A percentile compares a stretch with the other conserved stretches of the same genome.
These are phyloP conservation scores for Caenorhabditis macrosperma DNA, from an alignment of 2,888 invertebrate genomes.

Conservation along the genomic window DNA sequence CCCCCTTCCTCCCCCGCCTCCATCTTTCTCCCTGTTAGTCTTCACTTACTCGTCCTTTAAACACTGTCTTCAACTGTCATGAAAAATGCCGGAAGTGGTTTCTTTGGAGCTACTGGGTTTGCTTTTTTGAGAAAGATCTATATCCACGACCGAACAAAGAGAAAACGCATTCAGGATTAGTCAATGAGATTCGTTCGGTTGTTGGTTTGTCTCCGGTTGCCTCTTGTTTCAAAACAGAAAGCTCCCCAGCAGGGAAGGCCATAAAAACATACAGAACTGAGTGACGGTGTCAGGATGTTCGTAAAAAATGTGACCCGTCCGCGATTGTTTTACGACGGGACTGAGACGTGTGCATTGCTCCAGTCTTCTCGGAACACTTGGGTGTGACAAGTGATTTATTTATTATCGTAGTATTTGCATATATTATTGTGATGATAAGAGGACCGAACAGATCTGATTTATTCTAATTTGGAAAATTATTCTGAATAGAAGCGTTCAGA, in stretches of 20 bases:
- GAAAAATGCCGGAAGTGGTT: not conserved
- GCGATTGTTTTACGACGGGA: conserved; percentile 5
- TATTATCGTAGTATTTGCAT: conserved; percentile 19
- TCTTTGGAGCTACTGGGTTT: not conserved
- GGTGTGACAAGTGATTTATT: conserved; percentile 40
- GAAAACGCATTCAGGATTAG: conserved; percentile 1
- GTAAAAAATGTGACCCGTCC: conserved; percentile 19
- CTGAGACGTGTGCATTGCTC: not conserved
- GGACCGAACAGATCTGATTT: not conserved
- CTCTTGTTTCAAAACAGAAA: conserved; percentile 11
- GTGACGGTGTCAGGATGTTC: conserved; percentile 12
- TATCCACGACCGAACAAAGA: not conserved
- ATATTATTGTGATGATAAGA: conserved; percentile 1
- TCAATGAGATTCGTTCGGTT: not conserved
- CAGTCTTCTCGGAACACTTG: conserved; percentile 20
- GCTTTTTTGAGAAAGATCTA: not conserved
- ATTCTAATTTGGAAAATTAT: too few species aligned
- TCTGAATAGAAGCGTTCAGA: too few species aligned
- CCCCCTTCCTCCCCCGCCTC: too few species aligned
- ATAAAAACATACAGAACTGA: not conserved
- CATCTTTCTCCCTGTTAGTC: conserved; percentile 7
- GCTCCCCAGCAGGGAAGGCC: not conserved
- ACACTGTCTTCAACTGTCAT: not conserved
- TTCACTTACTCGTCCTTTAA: not conserved
- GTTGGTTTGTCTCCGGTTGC: too few species aligned